Percentiles rank a stretch among this genome's conserved stretches.
phyloP scores from a whole-genome alignment of 64 coral and sea anemone species.

The Pocillopora verrucosa region DNA sequence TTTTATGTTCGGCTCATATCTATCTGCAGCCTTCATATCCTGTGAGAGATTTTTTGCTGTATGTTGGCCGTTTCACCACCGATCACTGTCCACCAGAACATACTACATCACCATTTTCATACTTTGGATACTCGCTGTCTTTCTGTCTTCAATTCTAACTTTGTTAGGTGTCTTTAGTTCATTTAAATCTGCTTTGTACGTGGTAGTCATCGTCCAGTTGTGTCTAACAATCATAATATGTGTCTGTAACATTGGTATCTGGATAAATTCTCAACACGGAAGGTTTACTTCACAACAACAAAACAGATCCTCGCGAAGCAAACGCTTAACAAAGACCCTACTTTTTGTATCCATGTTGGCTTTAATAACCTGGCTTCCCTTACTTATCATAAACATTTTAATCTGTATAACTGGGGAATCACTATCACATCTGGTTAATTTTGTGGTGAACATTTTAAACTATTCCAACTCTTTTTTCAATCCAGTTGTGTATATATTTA shows the following conservation, averaged over 20 bases:
- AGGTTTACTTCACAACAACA: background rate
- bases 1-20: background rate
- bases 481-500: background rate
- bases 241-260: background rate
- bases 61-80: background rate
- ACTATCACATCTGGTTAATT: no score
- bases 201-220: background rate
- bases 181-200: background rate
- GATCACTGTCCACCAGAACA: background rate
- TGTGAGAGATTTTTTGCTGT: background rate
- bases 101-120: background rate
- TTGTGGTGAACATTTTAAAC: background rate
- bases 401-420: background rate
- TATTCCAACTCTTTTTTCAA: no score
- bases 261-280: background rate
- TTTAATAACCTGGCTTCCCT: background rate
- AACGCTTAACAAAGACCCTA: background rate
- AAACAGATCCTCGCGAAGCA: background rate
- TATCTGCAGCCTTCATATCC: conserved; percentile 1
- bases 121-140: background rate
- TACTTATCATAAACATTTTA: background rate
- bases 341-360: background rate
- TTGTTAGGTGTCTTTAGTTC: background rate
- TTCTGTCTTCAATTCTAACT: background rate
- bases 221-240: background rate